phyloP scores from a whole-genome alignment of 2,113 vertebrate species.

The Ictalurus punctatus region DNA sequence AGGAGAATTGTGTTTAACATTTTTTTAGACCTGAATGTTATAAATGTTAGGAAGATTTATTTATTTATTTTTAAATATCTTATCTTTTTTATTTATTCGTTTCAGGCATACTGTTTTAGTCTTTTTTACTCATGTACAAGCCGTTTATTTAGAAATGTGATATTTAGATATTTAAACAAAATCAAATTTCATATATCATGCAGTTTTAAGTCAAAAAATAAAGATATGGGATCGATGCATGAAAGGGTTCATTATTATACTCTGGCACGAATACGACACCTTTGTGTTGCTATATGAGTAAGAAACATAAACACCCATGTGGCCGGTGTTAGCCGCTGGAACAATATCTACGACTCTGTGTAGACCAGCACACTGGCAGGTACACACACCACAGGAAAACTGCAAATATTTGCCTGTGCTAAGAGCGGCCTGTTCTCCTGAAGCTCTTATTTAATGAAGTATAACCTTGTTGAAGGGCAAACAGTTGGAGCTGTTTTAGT shows the following conservation, averaged over 20 bases:
- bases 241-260: background rate
- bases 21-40: no score
- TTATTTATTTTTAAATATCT: no score
- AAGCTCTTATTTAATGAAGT: constrained; percentile 65
- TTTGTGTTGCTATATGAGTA: background rate
- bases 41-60: no score
- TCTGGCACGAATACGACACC: background rate
- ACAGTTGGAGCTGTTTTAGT: constrained; percentile 58
- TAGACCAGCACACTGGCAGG: constrained; percentile 34
- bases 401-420: constrained; percentile 60
- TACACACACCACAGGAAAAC: constrained; percentile 58
- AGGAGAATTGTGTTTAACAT: no score
- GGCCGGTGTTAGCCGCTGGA: background rate
- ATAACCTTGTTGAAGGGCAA: constrained; percentile 64
- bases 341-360: background rate
- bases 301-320: background rate
- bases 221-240: no score
- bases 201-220: no score
- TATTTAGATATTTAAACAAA: no score
- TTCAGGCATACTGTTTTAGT: no score
- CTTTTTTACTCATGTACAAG: no score
- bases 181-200: no score
- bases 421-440: constrained; percentile 51
- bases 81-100: no score
- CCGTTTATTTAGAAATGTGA: no score